phyloP scores from a whole-genome alignment of 1,140 invertebrate species.

The Pseudobourletiella spinata region DNA sequence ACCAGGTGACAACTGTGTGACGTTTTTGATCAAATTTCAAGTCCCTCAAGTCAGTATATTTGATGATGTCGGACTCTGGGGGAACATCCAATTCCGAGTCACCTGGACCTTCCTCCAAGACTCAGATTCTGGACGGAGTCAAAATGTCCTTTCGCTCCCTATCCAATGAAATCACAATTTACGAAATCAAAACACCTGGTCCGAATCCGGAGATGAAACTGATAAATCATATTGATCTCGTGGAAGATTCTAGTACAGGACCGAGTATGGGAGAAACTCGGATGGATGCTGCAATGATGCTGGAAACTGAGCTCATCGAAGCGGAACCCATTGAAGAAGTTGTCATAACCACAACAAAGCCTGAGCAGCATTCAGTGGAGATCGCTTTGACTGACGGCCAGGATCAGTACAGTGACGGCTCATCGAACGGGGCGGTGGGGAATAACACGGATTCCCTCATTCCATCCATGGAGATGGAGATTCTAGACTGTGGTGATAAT shows the following conservation, averaged over 20 bases:
- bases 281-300: slow-evolving; percentile 15
- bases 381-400: too few relatives aligned
- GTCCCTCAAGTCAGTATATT: too few relatives aligned
- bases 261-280: slow-evolving; percentile 7
- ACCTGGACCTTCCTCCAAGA: background rate
- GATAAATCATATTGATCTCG: background rate
- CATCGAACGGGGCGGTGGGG: too few relatives aligned
- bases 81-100: too few relatives aligned
- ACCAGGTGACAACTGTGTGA: too few relatives aligned
- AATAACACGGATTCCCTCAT: too few relatives aligned
- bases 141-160: slow-evolving; percentile 28
- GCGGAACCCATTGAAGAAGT: slow-evolving; percentile 13
- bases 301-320: slow-evolving; percentile 23
- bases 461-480: background rate
- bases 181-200: slow-evolving; percentile 24
- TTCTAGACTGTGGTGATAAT: background rate
- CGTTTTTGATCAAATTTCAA: too few relatives aligned
- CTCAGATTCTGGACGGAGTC: slow-evolving; percentile 18
- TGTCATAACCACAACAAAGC: background rate
- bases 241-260: too few relatives aligned
- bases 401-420: too few relatives aligned
- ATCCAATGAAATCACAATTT: slow-evolving; percentile 30
- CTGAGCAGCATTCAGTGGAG: too few relatives aligned
- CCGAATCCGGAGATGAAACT: slow-evolving; percentile 5
- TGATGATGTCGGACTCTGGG: too few relatives aligned